Evolutionary conservation across 1,140 invertebrate genomes (phyloP), one percentile per base, ranked within the genome.

Genomic region (Procambarus clarkii): DNA sequence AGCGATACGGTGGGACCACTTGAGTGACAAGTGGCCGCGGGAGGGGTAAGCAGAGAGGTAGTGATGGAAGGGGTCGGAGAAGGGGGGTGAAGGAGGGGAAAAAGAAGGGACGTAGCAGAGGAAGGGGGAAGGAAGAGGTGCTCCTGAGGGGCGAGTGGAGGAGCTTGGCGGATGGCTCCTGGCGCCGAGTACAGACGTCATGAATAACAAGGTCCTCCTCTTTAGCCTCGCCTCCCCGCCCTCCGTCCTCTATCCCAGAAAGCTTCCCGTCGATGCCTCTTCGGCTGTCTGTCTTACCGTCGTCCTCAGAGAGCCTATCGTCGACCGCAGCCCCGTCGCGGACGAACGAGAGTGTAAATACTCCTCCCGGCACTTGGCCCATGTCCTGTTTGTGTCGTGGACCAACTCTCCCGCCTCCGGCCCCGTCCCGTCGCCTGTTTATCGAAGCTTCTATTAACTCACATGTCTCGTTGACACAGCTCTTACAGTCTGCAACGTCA

Each of bases 1-100:
- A 45, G 34, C 44, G 45, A 80, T 80, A 80, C 50, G n/a, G 3
- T 18, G 13, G 9, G 18, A 11, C 79, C 46, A 54, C 79, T 80
- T 54, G 13, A 80, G 79, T 24, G 79, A 80, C 79, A 80, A 24
- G 79, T 46, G 15, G 79, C 18, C 11, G 21, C 60, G 48, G 79
- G 46, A 21, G 48, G n/a, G 79, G 48, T 48, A 15, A 34, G 18
- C 11, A 54, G 48, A 13, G 79, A 54, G 48, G n/a, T 5, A 54
- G 46, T 18, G 13, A 80, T 24, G 44, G 77, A 79, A 45, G 46
- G 24, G 8, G 71, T 11, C 9, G 21, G 34, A 44, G 21, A 76
- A 8, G 8, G 13, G 54, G 7, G 13, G 54, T 58, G 54, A 58
- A 13, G 54, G 7, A 58, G 7, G 7, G 54, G 54, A 34, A 34